phyloP scores from a whole-genome alignment of 2,888 invertebrate genomes.

The Harpalus rubripes region DNA sequence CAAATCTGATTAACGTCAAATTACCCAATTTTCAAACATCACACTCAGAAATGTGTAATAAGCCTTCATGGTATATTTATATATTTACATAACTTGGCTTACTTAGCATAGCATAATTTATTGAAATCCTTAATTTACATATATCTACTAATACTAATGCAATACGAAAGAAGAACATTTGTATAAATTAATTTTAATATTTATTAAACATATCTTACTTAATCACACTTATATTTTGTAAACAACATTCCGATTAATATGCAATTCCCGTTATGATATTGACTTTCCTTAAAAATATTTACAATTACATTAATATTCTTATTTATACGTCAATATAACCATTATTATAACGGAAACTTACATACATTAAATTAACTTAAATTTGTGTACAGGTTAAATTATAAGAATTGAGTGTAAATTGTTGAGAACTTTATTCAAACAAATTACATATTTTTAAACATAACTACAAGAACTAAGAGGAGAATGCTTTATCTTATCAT shows the following conservation, averaged over 20 bases:
- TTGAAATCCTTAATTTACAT: not conserved
- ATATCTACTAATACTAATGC: not conserved
- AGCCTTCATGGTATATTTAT: too few relatives aligned
- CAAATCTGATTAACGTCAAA: too few relatives aligned
- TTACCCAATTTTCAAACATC: too few relatives aligned
- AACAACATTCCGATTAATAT: not conserved
- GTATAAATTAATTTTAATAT: not conserved
- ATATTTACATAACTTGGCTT: not conserved
- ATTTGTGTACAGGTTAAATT: not conserved
- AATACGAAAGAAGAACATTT: not conserved
- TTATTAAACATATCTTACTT: not conserved
- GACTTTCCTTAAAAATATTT: constrained; percentile 8
- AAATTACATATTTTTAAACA: too few relatives aligned
- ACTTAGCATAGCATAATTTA: not conserved
- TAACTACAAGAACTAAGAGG: too few relatives aligned
- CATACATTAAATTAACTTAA: not conserved
- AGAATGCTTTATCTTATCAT: too few relatives aligned
- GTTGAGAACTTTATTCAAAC: too few relatives aligned
- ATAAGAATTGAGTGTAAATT: not conserved
- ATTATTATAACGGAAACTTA: constrained; percentile 13
- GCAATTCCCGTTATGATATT: not conserved
- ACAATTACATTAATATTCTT: constrained; percentile 5
- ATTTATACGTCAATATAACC: not conserved
- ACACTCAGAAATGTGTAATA: too few relatives aligned
- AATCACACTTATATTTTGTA: not conserved